phyloP scores from a whole-genome alignment of 2,797 vertebrate species.

The Channa striata region DNA sequence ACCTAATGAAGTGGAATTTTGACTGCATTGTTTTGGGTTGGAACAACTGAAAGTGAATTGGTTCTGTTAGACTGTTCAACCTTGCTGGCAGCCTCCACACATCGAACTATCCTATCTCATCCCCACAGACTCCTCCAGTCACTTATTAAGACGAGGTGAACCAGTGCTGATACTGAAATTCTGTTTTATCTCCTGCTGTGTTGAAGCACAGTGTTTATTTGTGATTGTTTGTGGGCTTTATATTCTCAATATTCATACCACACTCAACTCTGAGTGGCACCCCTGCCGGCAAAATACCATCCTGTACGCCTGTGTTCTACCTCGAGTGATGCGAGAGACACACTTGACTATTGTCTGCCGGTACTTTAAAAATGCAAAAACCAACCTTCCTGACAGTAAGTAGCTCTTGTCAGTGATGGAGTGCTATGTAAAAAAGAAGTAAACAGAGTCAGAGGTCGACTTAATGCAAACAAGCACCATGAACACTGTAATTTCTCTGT shows the following conservation, averaged over 20 bases:
- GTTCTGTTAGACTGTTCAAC: neutral
- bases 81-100: neutral
- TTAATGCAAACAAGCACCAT: too few species aligned
- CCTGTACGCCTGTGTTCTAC: neutral
- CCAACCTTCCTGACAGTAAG: too few species aligned
- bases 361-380: too few species aligned
- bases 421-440: neutral
- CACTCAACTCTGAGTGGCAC: neutral
- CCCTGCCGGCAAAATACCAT: neutral
- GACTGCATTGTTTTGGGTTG: neutral
- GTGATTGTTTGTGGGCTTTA: neutral
- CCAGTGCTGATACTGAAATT: neutral
- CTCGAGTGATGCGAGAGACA: too few species aligned
- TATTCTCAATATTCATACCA: neutral
- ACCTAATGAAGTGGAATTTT: neutral
- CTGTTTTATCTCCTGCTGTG: neutral
- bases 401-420: too few species aligned
- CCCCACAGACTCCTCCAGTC: neutral
- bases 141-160: neutral
- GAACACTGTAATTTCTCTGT: too few species aligned
- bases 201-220: neutral
- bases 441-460: too few species aligned
- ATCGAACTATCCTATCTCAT: neutral
- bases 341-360: too few species aligned
- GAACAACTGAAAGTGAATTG: too few species aligned